These are phyloP conservation scores for Polydrusus cervinus DNA, from an alignment of 2,888 invertebrate genomes.

Conservation along the genomic window DNA sequence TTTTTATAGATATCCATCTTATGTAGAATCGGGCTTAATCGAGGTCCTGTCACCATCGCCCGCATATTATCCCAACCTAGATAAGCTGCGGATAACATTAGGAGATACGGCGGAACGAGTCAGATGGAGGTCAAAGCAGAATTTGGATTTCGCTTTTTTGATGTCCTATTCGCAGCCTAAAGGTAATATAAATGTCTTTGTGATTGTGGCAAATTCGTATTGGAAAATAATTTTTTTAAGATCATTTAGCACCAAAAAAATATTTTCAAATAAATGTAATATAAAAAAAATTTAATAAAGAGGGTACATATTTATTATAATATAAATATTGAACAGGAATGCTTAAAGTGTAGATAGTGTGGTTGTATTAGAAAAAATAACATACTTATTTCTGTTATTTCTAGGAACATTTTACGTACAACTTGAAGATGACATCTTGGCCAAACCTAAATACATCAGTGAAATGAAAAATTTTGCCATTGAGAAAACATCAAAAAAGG, in stretches of 20 bases:
- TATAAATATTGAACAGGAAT: too few relatives aligned
- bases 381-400: constrained; percentile 6
- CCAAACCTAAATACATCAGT: constrained; percentile 87
- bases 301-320: too few relatives aligned
- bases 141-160: constrained; percentile 92
- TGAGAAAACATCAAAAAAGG: constrained; percentile 82
- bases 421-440: constrained; percentile 94
- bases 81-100: constrained; percentile 83
- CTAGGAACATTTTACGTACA: constrained; percentile 90
- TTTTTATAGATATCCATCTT: constrained; percentile 79
- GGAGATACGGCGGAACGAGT: constrained; percentile 91
- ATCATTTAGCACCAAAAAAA: too few relatives aligned
- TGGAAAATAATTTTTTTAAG: too few relatives aligned
- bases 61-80: constrained; percentile 91
- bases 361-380: too few relatives aligned
- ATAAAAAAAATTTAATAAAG: too few relatives aligned
- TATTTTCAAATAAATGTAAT: too few relatives aligned
- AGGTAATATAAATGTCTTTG: constrained; percentile 79
- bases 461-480: constrained; percentile 90
- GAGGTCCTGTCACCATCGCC: constrained; percentile 91
- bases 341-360: too few relatives aligned
- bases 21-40: constrained; percentile 86
- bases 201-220: too few relatives aligned
- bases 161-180: constrained; percentile 95
- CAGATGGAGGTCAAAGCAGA: constrained; percentile 95